Percentiles rank a stretch among this genome's conserved stretches.
These are phyloP conservation scores for Phengaris arion DNA, from an alignment of 2,888 invertebrate species.

Conservation along the genomic window DNA sequence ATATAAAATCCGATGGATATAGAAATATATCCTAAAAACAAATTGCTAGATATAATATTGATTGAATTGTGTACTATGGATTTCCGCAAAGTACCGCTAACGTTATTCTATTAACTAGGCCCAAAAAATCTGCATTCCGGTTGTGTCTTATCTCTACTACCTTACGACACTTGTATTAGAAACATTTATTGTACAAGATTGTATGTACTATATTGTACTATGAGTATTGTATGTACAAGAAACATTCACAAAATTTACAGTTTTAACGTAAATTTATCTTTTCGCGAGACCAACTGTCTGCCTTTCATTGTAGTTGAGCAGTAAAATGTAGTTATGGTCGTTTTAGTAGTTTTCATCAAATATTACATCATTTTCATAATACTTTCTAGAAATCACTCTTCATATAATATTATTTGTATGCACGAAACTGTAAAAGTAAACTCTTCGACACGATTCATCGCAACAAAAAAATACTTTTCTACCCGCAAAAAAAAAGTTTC, in stretches of 20 bases:
- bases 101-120: too few relatives aligned
- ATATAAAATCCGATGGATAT: too few relatives aligned
- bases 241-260: background rate
- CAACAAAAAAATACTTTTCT: background rate
- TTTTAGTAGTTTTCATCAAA: background rate
- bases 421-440: conserved; percentile 5
- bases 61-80: too few relatives aligned
- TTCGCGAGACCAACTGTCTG: conserved; percentile 4
- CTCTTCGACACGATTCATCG: background rate
- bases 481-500: background rate
- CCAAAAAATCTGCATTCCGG: background rate
- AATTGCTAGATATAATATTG: too few relatives aligned
- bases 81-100: too few relatives aligned
- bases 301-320: background rate
- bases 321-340: background rate
- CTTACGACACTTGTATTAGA: background rate
- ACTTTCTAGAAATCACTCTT: background rate
- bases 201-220: too few relatives aligned
- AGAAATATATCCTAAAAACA: too few relatives aligned
- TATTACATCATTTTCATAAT: conserved; percentile 2
- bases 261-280: background rate
- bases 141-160: background rate
- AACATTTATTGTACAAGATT: too few relatives aligned
- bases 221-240: too few relatives aligned
- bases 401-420: background rate